Evolutionary conservation across 1,140 invertebrate species (phyloP), one percentile per base, ranked within the genome.

Genomic region (Drosophila mauritiana): DNA sequence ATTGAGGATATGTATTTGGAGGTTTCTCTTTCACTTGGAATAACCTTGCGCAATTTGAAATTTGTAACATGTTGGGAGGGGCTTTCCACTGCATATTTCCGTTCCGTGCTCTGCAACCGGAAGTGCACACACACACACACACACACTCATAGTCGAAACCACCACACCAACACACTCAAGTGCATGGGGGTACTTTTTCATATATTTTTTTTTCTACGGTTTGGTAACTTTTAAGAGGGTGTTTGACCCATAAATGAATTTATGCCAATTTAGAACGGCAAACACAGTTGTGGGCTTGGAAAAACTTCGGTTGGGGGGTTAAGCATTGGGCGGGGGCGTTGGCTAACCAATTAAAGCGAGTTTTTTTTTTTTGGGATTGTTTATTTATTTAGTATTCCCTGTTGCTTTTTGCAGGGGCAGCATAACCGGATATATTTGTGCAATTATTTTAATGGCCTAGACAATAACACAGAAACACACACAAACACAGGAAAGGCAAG

Each of bases 201-300:
- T 39, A 34, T 36, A 43, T 34, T 36, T 68, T 46, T 46, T 15
- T 22, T 39, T 56, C 27, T 12, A 34, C 27, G 37, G 46, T 70
- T 74, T 62, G 68, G 69, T 54, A 72, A 61, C 48, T 55, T 62
- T 72, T 10, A 45, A 53, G 61, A 55, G 73, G 59, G 73, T 86
- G 81, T 75, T 81, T 89, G 84, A 89, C 84, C 84, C 77, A 89
- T 89, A 89, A 89, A 82, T 70, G 78, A 78, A 84, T 82, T 78
- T 81, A 81, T 74, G 74, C 74, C 74, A 83, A 83, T 83, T 83
- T 78, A 74, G 74, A 70, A 78, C 62, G 55, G 36, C 56, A 59
- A 74, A 74, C 70, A 69, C 64, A 46, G 54, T 55, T 11, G 49
- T 0, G 40, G 42, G 49, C 31, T 40, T 31, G 27, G n/a, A 63